Evolutionary conservation across 2,797 vertebrate species (phyloP).

Genomic region (Gymnothorax reevesii): DNA sequence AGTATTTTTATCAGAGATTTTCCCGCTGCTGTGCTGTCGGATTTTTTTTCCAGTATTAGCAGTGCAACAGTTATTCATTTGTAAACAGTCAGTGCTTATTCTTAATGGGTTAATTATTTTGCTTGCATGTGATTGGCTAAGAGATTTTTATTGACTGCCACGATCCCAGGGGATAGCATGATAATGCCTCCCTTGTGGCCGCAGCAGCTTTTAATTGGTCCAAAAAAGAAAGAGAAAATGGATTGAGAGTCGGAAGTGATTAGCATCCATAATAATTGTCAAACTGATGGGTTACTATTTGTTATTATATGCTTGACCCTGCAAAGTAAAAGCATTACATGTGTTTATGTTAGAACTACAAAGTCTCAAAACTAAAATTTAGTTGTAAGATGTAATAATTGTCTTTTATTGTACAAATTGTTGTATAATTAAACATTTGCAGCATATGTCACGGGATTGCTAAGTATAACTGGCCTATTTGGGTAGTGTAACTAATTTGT

Average conservation of each 20-base stretch:
- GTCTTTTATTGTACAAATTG: neutral
- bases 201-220: constrained; percentile 67
- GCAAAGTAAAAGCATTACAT: constrained; percentile 43
- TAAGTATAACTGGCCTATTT: neutral
- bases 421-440: neutral
- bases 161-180: constrained; percentile 23
- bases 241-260: constrained; percentile 47
- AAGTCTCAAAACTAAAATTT: neutral
- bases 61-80: neutral
- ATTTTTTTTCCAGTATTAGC: neutral
- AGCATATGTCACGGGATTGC: neutral
- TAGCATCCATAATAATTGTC: constrained; percentile 42
- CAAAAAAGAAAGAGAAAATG: constrained; percentile 33
- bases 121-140: constrained; percentile 26
- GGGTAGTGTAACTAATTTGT: constrained; percentile 7
- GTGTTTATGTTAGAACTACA: neutral
- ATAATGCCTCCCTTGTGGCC: constrained; percentile 50
- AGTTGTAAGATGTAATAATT: neutral
- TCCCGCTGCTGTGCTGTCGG: neutral
- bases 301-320: constrained; percentile 60
- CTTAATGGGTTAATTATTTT: constrained; percentile 28
- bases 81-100: neutral
- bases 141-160: constrained; percentile 31
- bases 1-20: neutral
- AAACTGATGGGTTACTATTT: constrained; percentile 62